phyloP scores from a whole-genome alignment of 2,797 vertebrate species.

The Gallinago nigripennis region DNA sequence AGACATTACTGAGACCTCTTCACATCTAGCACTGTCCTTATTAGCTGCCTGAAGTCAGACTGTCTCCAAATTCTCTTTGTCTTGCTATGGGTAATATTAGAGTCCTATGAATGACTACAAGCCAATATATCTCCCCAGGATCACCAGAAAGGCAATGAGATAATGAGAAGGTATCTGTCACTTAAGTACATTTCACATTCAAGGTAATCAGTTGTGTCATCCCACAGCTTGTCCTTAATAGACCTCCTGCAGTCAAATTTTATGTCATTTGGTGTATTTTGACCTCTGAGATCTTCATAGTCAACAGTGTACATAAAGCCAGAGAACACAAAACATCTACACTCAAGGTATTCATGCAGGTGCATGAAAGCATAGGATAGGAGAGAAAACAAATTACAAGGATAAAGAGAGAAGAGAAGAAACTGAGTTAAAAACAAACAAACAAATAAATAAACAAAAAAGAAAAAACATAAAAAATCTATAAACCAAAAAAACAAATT shows the following conservation, averaged over 20 bases:
- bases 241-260: neutral
- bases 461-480: neutral
- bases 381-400: neutral
- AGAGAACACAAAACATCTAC: neutral
- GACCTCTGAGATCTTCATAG: neutral
- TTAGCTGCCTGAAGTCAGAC: neutral
- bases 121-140: neutral
- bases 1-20: neutral
- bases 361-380: neutral
- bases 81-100: neutral
- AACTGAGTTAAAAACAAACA: neutral
- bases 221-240: neutral
- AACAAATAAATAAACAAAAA: neutral
- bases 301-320: neutral
- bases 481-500: neutral
- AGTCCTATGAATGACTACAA: neutral
- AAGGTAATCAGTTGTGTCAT: neutral
- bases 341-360: neutral
- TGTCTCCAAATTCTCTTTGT: neutral
- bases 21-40: neutral
- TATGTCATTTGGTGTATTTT: neutral
- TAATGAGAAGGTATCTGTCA: neutral
- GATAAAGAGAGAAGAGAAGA: neutral
- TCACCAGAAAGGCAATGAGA: neutral
- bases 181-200: neutral